Evolutionary conservation across 35 echinoderm and acorn worm genomes (phyloP), one percentile per base, ranked within the genome.

Genomic region (Eucidaris tribuloides): DNA sequence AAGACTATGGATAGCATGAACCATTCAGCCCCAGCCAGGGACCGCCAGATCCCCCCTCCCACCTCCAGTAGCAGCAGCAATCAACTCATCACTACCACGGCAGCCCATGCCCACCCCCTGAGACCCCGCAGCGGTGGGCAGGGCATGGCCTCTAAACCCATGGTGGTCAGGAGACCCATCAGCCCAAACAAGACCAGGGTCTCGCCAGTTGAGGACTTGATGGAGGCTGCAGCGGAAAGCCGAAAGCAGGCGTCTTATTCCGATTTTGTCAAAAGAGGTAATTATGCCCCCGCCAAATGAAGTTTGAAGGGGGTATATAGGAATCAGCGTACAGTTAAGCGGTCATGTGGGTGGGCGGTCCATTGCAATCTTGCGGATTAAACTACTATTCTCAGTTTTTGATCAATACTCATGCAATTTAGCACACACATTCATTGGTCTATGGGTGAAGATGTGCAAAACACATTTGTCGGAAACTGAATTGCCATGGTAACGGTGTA

Each of bases 251-350:
- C 32, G 23, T 24, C 52, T 18, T 40, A 57, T 42, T 55, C 59
- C 18, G 84, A 87, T 6, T 62, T 79, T 25, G 39, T 87, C 11
- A 87, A 80, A 32, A 79, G 85, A 52, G 85, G 85, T 87, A 3
- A 61, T 38, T 79, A 25, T n/a, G 0, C n/a, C n/a, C n/a, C n/a
- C n/a, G n/a, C n/a, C n/a, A n/a, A n/a, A n/a, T n/a, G n/a, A n/a
- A n/a, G n/a, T n/a, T n/a, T n/a, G n/a, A n/a, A n/a, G n/a, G n/a
- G n/a, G n/a, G n/a, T n/a, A n/a, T n/a, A n/a, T n/a, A n/a, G n/a
- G n/a, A n/a, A n/a, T n/a, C n/a, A n/a, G n/a, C n/a, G n/a, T n/a
- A n/a, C 50, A 55, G n/a, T 55, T 13, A 14, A 14, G 50, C 50
- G 13, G 13, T 13, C 50, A 55, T n/a, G n/a, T n/a, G n/a, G n/a